Percentiles rank a stretch among this genome's conserved stretches.
phyloP scores from a whole-genome alignment of 2,113 vertebrate genomes.

The Thunnus thynnus region DNA sequence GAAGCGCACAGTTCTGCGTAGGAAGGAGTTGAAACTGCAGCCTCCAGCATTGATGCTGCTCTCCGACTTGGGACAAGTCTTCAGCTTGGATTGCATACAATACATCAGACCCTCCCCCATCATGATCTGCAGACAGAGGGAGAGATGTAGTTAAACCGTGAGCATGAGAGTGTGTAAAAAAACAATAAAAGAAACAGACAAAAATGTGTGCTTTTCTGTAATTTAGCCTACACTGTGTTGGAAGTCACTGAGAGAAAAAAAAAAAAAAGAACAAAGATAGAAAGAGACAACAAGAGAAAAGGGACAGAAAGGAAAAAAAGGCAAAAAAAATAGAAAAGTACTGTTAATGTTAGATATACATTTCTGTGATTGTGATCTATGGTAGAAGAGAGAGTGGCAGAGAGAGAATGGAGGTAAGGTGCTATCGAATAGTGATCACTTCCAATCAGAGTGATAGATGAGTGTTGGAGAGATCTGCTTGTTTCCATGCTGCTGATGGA shows the following conservation, averaged over 20 bases:
- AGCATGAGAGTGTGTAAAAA: not conserved
- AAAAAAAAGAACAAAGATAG: not conserved
- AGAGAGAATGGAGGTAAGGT: slow-evolving; percentile 37
- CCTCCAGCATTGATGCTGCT: slow-evolving; percentile 96
- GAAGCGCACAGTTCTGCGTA: slow-evolving; percentile 95
- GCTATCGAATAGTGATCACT: slow-evolving; percentile 73
- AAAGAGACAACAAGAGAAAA: not conserved
- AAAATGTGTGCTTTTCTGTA: not conserved
- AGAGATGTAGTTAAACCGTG: not conserved
- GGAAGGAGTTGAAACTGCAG: slow-evolving; percentile 98
- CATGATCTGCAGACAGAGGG: slow-evolving; percentile 89
- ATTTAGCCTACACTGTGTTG: not conserved
- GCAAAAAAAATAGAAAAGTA: not conserved
- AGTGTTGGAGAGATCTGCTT: slow-evolving; percentile 50
- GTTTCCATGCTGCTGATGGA: slow-evolving; percentile 68
- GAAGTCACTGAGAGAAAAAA: not conserved
- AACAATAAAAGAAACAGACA: not conserved
- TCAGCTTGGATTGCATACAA: slow-evolving; percentile 94
- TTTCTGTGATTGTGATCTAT: slow-evolving; percentile 42
- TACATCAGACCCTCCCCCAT: slow-evolving; percentile 94
- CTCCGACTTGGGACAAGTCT: slow-evolving; percentile 88
- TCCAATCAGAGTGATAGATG: slow-evolving; percentile 76
- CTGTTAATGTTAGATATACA: slow-evolving; percentile 32
- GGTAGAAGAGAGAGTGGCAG: not conserved
- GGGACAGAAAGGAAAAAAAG: not conserved